Conservation (phyloP, 2,797 vertebrate genomes). For the Miichthys miiuy region DNA sequence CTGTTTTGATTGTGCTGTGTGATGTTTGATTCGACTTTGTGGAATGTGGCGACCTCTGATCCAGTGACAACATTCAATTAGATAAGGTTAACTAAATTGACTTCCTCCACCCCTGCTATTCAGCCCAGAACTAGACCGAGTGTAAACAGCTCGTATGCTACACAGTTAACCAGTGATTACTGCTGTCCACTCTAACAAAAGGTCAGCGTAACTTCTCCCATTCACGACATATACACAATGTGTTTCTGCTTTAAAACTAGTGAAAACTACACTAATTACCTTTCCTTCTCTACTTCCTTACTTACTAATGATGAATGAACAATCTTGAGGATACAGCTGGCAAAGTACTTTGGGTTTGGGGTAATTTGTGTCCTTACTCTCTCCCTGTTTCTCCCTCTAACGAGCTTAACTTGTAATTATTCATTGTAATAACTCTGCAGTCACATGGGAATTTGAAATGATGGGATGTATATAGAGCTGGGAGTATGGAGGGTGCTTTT, state of each 20-base stretch:
- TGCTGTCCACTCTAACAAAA: slow-evolving; percentile 51
- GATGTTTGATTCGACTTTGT: slow-evolving; percentile 80
- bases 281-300: slow-evolving; percentile 20
- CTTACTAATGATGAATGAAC: slow-evolving; percentile 36
- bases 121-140: slow-evolving; percentile 61
- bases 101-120: slow-evolving; percentile 69
- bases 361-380: slow-evolving; percentile 5
- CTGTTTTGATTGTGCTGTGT: slow-evolving; percentile 80
- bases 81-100: slow-evolving; percentile 86
- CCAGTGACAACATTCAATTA: slow-evolving; percentile 85
- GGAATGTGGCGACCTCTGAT: slow-evolving; percentile 86
- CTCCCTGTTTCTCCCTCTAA: slow-evolving; percentile 24
- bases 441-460: slow-evolving; percentile 62
- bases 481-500: slow-evolving; percentile 6
- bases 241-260: slow-evolving; percentile 15
- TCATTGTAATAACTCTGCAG: slow-evolving; percentile 63
- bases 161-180: slow-evolving; percentile 59
- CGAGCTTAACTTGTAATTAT: slow-evolving; percentile 67
- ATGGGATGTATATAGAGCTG: slow-evolving; percentile 32
- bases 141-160: slow-evolving; percentile 71
- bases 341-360: slow-evolving; percentile 29
- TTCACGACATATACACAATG: slow-evolving; percentile 8
- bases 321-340: slow-evolving; percentile 55
- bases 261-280: slow-evolving; percentile 26
- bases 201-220: slow-evolving; percentile 36